Evolutionary conservation across 1,140 invertebrate genomes (phyloP).

Genomic region (Megathymus violae): DNA sequence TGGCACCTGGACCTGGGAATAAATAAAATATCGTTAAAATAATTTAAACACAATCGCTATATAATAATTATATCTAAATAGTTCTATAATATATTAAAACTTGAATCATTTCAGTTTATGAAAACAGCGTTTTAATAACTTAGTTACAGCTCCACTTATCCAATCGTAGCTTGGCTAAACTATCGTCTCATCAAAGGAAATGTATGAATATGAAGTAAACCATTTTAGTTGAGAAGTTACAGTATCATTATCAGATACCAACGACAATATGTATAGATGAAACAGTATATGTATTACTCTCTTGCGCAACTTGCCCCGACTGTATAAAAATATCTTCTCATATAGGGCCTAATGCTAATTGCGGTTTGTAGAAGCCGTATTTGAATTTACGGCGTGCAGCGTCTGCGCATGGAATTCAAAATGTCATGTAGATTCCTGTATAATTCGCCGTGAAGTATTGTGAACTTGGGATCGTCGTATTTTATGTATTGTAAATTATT

Average conservation of each 20-base stretch:
- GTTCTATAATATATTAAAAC: no score
- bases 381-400: constrained; percentile 67
- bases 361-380: constrained; percentile 72
- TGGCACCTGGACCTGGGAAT: constrained; percentile 60
- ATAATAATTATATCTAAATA: no score
- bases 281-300: no score
- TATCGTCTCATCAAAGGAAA: no score
- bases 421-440: constrained; percentile 57
- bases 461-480: no score
- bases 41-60: no score
- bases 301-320: constrained; percentile 43
- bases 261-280: constrained; percentile 23
- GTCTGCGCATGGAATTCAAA: constrained; percentile 62
- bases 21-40: constrained; percentile 25
- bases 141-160: no score
- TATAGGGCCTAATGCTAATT: constrained; percentile 67
- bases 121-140: no score
- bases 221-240: no score
- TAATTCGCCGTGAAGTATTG: constrained; percentile 51
- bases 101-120: no score
- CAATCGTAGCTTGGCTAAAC: no score
- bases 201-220: no score
- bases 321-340: constrained; percentile 55
- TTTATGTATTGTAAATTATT: constrained; percentile 40
- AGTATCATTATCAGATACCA: not conserved